A percentile compares a stretch with the other conserved stretches of the same genome.
These are phyloP conservation scores for Drosophila ezoana DNA, from an alignment of 2,888 invertebrate genomes.

Conservation along the genomic window DNA sequence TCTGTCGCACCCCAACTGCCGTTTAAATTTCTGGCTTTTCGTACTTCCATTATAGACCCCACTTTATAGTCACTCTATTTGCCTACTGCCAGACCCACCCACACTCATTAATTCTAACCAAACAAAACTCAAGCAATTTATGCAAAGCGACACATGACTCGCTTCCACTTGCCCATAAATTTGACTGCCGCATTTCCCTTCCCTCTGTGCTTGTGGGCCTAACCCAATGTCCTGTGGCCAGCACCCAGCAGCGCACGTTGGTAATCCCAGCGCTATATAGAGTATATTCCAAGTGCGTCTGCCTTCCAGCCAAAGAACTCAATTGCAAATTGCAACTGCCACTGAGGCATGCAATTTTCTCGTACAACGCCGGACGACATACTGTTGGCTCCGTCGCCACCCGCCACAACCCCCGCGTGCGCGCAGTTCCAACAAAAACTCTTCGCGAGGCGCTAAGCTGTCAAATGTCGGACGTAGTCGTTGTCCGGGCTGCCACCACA, in stretches of 20 bases:
- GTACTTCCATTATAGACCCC: constrained; percentile 12
- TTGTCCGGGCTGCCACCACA: constrained; percentile 43
- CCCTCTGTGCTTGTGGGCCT: constrained; percentile 36
- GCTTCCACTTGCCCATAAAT: constrained; percentile 48
- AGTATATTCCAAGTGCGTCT: constrained; percentile 6
- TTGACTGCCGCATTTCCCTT: constrained; percentile 39
- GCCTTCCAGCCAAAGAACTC: constrained; percentile 67
- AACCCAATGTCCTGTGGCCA: constrained; percentile 32
- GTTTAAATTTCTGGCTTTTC: not conserved
- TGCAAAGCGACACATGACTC: constrained; percentile 71
- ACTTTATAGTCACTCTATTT: constrained; percentile 14
- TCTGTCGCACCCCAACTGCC: not conserved
- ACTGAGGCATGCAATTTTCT: constrained; percentile 76
- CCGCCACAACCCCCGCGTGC: not conserved
- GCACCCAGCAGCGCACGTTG: constrained; percentile 32
- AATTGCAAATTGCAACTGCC: constrained; percentile 78
- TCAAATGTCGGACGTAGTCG: constrained; percentile 68
- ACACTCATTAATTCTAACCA: constrained; percentile 68
- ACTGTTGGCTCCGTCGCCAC: not conserved
- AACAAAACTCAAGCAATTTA: constrained; percentile 74
- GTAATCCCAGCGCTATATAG: constrained; percentile 32
- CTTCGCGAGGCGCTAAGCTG: constrained; percentile 77
- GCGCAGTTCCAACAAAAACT: constrained; percentile 14
- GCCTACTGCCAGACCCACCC: constrained; percentile 27
- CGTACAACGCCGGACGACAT: constrained; percentile 48